Conservation (phyloP, 2,888 invertebrate genomes). For the Mythimna albipuncta region DNA sequence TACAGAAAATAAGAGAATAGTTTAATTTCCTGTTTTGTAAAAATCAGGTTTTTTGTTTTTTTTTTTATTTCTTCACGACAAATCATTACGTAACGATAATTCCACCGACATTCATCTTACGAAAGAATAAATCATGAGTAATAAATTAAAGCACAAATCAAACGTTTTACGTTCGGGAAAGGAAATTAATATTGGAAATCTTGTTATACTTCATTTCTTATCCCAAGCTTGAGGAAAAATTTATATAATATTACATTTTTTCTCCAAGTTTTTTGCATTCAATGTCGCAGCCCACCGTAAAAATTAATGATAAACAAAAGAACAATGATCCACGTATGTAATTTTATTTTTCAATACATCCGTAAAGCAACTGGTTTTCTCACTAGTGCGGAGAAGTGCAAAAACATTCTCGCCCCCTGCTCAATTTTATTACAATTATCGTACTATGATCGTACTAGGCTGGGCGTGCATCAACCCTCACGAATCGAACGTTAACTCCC, state of each 20-base stretch:
- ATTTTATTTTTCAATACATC: background rate
- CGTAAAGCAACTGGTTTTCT: too few relatives aligned
- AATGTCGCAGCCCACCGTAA: constrained; percentile 9
- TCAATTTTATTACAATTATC: too few relatives aligned
- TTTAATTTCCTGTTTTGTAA: background rate
- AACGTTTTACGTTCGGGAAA: constrained; percentile 24
- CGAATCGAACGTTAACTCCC: too few relatives aligned
- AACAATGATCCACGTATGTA: background rate
- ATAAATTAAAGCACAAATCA: constrained; percentile 44
- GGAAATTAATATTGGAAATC: constrained; percentile 53
- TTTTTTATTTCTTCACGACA: background rate
- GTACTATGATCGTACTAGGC: too few relatives aligned
- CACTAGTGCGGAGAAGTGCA: too few relatives aligned
- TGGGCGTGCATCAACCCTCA: too few relatives aligned
- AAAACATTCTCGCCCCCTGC: too few relatives aligned
- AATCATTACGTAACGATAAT: background rate
- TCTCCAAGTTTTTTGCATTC: background rate
- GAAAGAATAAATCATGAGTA: constrained; percentile 18
- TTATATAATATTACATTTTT: constrained; percentile 11
- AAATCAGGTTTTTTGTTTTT: background rate
- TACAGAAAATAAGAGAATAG: background rate
- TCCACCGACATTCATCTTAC: constrained; percentile 1
- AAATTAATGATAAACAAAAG: constrained; percentile 5
- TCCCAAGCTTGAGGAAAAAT: constrained; percentile 14
- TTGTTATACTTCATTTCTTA: constrained; percentile 34